Conservation (phyloP, 2,113 vertebrate species). For the Cyprinodon brontotheroides region DNA sequence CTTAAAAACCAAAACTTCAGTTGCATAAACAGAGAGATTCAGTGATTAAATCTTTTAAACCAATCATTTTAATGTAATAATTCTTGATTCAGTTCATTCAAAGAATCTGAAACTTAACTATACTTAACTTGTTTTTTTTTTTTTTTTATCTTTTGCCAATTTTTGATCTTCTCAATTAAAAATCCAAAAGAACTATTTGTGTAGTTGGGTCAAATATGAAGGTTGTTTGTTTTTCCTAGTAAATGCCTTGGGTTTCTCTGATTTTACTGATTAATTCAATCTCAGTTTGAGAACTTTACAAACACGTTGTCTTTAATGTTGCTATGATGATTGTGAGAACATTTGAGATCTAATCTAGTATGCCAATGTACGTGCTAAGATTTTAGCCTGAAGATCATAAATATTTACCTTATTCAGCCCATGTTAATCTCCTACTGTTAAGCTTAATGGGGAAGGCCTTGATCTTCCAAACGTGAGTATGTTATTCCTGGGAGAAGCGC, state of each 20-base stretch:
- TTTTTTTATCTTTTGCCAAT: too few relatives aligned
- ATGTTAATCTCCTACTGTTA: not conserved
- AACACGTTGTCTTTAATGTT: not conserved
- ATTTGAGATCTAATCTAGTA: not conserved
- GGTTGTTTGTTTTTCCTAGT: too few relatives aligned
- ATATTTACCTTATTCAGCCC: not conserved
- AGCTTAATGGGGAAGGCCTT: conserved; percentile 10
- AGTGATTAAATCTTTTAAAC: too few relatives aligned
- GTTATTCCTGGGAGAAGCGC: conserved; percentile 18
- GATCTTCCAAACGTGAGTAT: not conserved
- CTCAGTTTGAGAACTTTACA: not conserved
- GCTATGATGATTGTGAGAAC: not conserved
- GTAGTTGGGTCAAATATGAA: too few relatives aligned
- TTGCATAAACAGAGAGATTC: too few relatives aligned
- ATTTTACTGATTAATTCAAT: not conserved
- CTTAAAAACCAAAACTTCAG: too few relatives aligned
- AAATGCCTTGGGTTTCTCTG: not conserved
- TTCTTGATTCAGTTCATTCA: too few relatives aligned
- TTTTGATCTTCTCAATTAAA: too few relatives aligned
- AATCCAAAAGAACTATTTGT: too few relatives aligned
- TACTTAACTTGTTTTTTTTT: too few relatives aligned
- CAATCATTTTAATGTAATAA: too few relatives aligned
- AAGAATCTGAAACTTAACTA: too few relatives aligned
- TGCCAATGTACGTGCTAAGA: not conserved
- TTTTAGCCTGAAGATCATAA: not conserved